Conservation (phyloP, 2,113 vertebrate species). For the Platysteira castanea region DNA sequence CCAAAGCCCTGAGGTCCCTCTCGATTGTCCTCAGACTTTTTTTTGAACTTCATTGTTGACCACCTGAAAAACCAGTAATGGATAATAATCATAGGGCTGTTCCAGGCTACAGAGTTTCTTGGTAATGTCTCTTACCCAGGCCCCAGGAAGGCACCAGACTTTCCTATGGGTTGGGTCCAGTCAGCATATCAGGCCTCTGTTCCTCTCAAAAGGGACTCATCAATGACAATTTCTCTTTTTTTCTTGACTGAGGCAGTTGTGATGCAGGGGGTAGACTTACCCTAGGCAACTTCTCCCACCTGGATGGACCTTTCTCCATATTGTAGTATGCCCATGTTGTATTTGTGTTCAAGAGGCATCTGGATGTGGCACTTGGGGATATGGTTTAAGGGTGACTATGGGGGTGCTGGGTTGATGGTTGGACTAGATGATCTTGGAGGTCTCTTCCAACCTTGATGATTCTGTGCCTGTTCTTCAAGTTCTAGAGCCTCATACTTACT, state of each 20-base stretch:
- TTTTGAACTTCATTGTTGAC: background rate
- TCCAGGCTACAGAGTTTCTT: background rate
- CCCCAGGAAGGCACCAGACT: background rate
- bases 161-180: background rate
- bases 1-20: background rate
- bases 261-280: background rate
- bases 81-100: background rate
- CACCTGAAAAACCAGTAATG: background rate
- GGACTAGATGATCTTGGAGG: background rate
- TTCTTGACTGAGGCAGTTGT: background rate
- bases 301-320: background rate
- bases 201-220: background rate
- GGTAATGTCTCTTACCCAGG: background rate
- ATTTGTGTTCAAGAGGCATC: background rate
- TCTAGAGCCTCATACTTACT: background rate
- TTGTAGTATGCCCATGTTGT: background rate
- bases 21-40: background rate
- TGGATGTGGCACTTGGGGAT: background rate
- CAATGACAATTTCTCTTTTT: background rate
- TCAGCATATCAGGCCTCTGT: background rate
- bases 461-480: background rate
- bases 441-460: background rate
- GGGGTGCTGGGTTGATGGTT: background rate
- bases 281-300: background rate
- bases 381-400: background rate